Evolutionary conservation across 2,113 vertebrate genomes (phyloP).

Genomic region (Aspiorhynchus laticeps): DNA sequence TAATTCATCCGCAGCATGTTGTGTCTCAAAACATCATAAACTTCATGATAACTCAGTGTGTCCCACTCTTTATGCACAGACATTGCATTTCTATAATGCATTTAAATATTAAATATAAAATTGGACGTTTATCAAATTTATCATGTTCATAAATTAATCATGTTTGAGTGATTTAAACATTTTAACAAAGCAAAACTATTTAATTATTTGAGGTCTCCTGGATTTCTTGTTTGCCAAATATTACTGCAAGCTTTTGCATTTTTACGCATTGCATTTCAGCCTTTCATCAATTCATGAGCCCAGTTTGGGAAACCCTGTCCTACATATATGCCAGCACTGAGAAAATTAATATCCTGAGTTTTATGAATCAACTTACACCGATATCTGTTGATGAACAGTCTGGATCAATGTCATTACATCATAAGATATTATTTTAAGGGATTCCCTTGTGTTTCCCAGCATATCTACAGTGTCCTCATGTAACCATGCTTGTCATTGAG

Average conservation of each 20-base stretch:
- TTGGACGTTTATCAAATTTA: no score
- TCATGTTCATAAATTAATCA: neutral
- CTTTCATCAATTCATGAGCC: neutral
- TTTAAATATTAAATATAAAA: neutral
- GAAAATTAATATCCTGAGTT: neutral
- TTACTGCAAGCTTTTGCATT: neutral
- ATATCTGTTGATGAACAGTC: slow-evolving; percentile 14
- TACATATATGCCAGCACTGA: neutral
- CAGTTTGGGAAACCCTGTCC: neutral
- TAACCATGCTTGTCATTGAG: neutral
- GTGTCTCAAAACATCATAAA: neutral
- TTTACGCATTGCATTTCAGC: neutral
- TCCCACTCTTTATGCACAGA: neutral
- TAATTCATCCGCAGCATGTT: neutral
- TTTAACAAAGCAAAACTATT: neutral
- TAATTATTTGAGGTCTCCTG: neutral
- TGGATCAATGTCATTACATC: slow-evolving; percentile 55
- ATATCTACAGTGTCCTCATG: slow-evolving; percentile 26
- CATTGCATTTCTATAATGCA: neutral
- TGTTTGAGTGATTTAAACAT: neutral
- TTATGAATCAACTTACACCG: slow-evolving; percentile 25
- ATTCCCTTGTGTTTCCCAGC: slow-evolving; percentile 51
- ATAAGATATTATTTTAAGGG: slow-evolving; percentile 60
- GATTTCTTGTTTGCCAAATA: neutral
- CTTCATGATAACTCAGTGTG: neutral